These are phyloP conservation scores for Cryptocheilus praepositus DNA, from an alignment of 2,888 invertebrate genomes.

Conservation along the genomic window DNA sequence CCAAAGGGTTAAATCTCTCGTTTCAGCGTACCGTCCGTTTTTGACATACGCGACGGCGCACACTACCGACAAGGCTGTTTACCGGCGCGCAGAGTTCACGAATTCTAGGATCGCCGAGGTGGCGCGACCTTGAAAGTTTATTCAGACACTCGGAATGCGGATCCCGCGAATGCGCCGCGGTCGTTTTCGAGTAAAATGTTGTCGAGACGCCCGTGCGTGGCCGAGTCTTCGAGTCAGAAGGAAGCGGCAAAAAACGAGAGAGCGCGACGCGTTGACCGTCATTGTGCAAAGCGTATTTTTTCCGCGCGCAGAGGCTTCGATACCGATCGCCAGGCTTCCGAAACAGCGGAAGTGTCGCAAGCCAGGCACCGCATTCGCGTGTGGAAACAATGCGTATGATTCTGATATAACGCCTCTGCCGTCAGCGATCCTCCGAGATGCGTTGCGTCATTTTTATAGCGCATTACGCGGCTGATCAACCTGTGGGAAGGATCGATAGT, in stretches of 20 bases:
- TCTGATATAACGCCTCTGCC: constrained; percentile 6
- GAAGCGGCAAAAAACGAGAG: neutral
- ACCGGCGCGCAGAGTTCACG: constrained; percentile 5
- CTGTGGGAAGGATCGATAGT: too few relatives aligned
- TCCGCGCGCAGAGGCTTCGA: constrained; percentile 29
- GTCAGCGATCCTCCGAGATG: too few relatives aligned
- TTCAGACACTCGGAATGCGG: constrained; percentile 27
- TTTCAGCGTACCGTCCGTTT: too few relatives aligned
- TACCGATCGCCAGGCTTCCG: constrained; percentile 42
- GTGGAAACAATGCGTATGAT: constrained; percentile 19
- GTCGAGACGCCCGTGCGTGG: neutral
- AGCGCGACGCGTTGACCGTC: too few relatives aligned
- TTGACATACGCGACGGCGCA: too few relatives aligned
- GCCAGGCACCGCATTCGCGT: constrained; percentile 21
- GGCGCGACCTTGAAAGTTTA: constrained; percentile 33
- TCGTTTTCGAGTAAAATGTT: neutral
- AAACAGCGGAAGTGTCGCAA: constrained; percentile 52
- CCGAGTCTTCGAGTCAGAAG: constrained; percentile 9
- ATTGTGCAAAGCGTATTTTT: too few relatives aligned
- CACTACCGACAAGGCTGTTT: constrained; percentile 19
- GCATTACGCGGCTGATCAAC: too few relatives aligned
- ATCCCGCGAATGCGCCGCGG: constrained; percentile 4
- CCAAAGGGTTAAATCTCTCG: too few relatives aligned
- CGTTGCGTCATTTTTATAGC: too few relatives aligned
- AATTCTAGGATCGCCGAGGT: constrained; percentile 11